Percentiles rank a stretch among this genome's conserved stretches.
Evolutionary conservation across 2,888 invertebrate species (phyloP).

Genomic region (Geophilus truncorum): DNA sequence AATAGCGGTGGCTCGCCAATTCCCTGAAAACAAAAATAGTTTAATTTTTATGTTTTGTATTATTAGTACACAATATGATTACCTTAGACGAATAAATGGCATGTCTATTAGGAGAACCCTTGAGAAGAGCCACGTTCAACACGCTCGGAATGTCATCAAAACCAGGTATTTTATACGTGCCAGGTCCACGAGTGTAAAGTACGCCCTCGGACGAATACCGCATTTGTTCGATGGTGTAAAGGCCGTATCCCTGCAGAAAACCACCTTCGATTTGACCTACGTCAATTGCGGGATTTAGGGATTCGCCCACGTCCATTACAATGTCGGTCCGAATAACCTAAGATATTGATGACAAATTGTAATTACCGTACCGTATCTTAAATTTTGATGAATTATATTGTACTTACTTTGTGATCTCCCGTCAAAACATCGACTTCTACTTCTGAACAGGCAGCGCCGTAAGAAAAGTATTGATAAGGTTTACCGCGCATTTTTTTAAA

Average conservation of each 20-base stretch:
- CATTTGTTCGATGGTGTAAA: conserved; percentile 85
- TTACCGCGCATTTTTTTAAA: conserved; percentile 65
- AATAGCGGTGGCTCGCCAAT: conserved; percentile 94
- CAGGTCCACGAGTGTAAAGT: conserved; percentile 79
- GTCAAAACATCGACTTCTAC: conserved; percentile 92
- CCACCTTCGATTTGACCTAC: conserved; percentile 95
- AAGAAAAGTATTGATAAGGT: conserved; percentile 78
- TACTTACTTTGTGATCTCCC: conserved; percentile 73
- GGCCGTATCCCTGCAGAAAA: conserved; percentile 89
- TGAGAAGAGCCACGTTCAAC: conserved; percentile 86
- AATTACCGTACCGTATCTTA: not conserved
- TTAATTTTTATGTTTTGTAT: too few species aligned
- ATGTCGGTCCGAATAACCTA: conserved; percentile 80
- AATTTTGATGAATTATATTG: too few species aligned
- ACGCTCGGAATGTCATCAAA: conserved; percentile 85
- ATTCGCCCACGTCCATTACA: conserved; percentile 94
- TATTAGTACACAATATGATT: too few species aligned
- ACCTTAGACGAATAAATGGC: conserved; percentile 96
- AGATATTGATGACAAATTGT: not conserved
- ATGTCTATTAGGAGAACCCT: conserved; percentile 81
- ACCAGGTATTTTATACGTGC: conserved; percentile 89
- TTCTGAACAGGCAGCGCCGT: conserved; percentile 77
- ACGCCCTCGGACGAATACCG: conserved; percentile 78
- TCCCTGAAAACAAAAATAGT: conserved; percentile 60
- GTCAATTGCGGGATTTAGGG: conserved; percentile 93